Evolutionary conservation across 2,888 invertebrate genomes (phyloP).

Genomic region (Mylabris sibirica): DNA sequence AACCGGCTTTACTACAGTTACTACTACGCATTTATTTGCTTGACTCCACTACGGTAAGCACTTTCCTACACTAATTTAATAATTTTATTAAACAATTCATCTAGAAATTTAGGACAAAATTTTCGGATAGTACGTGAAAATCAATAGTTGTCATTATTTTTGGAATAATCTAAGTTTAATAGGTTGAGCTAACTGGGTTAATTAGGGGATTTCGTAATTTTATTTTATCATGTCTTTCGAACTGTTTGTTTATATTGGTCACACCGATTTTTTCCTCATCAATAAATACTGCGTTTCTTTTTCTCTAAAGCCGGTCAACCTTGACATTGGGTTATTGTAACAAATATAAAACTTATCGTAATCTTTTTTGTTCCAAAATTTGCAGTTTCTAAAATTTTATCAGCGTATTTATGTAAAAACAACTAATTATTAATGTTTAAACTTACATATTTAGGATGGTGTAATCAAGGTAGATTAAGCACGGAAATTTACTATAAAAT

Average conservation of each 20-base stretch:
- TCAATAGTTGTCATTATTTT: not conserved
- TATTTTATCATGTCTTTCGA: not conserved
- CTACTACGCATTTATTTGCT: conserved; percentile 52
- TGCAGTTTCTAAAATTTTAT: not conserved
- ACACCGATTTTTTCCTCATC: conserved; percentile 5
- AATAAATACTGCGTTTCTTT: conserved; percentile 25
- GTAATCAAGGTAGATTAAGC: not conserved
- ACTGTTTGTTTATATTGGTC: conserved; percentile 10
- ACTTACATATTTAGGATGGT: too few species aligned
- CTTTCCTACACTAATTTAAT: conserved; percentile 22
- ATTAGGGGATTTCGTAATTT: not conserved
- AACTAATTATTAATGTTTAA: not conserved
- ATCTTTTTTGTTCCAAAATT: conserved; percentile 1
- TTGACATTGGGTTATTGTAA: conserved; percentile 34
- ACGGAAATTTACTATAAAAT: too few species aligned
- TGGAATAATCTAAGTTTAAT: not conserved
- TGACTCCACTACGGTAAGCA: conserved; percentile 45
- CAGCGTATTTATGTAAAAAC: not conserved
- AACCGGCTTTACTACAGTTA: conserved; percentile 49
- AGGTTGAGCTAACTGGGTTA: not conserved
- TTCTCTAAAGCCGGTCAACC: conserved; percentile 23
- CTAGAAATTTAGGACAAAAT: not conserved
- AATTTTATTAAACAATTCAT: not conserved
- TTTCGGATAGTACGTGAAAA: not conserved
- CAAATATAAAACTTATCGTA: not conserved